Conservation (phyloP, 2,888 invertebrate species). For the Morinoia aosen region DNA sequence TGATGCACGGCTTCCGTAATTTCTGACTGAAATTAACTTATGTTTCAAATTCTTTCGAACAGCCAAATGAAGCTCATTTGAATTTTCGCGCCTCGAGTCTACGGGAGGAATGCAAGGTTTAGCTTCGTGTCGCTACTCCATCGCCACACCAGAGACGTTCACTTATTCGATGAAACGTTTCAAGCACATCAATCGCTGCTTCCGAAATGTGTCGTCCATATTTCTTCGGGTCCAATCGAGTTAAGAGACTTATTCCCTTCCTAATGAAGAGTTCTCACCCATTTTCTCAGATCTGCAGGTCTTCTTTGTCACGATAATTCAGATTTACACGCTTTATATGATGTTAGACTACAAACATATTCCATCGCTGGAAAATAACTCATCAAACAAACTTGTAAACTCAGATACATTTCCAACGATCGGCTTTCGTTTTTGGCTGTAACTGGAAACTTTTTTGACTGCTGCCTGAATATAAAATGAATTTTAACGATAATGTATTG, state of each 20-base stretch:
- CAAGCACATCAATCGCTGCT: not conserved
- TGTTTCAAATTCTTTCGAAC: not conserved
- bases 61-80: not conserved
- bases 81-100: not conserved
- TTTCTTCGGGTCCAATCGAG: not conserved
- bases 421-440: not conserved
- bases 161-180: not conserved
- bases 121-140: not conserved
- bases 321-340: not conserved
- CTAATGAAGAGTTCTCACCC: not conserved
- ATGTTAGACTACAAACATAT: no score
- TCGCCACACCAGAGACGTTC: not conserved
- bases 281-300: not conserved
- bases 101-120: not conserved
- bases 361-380: no score
- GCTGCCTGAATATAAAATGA: not conserved
- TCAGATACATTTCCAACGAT: not conserved
- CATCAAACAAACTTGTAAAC: no score
- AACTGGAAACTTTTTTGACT: not conserved
- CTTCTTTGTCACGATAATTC: not conserved
- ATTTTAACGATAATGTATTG: not conserved
- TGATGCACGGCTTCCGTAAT: not conserved
- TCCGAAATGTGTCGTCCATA: not conserved
- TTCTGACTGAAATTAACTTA: not conserved
- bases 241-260: not conserved